These are phyloP conservation scores for Bradysia coprophila DNA, from an alignment of 1,140 invertebrate species.

Conservation along the genomic window DNA sequence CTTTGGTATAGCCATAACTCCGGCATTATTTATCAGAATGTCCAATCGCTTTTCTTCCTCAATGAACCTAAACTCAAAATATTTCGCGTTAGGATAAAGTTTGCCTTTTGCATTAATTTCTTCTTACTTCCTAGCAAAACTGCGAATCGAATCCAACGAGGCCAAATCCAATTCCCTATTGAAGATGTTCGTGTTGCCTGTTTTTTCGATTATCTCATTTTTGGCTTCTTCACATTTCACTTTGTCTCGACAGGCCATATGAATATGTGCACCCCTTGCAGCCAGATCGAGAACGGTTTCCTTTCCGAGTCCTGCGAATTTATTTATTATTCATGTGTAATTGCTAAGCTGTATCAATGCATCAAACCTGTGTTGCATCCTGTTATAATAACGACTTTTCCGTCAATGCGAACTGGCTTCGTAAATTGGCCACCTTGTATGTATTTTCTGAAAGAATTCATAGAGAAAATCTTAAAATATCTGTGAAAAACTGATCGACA, in stretches of 20 bases:
- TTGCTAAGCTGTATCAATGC: no score
- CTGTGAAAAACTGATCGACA: no score
- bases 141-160: slow-evolving; percentile 52
- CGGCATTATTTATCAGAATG: slow-evolving; percentile 83
- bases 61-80: slow-evolving; percentile 16
- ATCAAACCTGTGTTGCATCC: slow-evolving; percentile 84
- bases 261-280: slow-evolving; percentile 52
- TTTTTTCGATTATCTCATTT: slow-evolving; percentile 25
- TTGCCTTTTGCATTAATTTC: no score
- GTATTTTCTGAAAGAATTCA: slow-evolving; percentile 1
- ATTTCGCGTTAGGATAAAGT: no score
- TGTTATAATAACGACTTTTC: slow-evolving; percentile 22
- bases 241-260: slow-evolving; percentile 76
- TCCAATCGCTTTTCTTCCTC: slow-evolving; percentile 45
- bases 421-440: slow-evolving; percentile 1
- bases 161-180: slow-evolving; percentile 58
- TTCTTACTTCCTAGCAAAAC: slow-evolving; percentile 38
- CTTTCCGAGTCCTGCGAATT: slow-evolving; percentile 83
- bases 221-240: slow-evolving; percentile 41
- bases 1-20: slow-evolving; percentile 52
- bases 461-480: no score
- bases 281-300: slow-evolving; percentile 63
- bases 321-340: no score
- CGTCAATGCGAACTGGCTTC: slow-evolving; percentile 13
- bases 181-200: slow-evolving; percentile 27